Evolutionary conservation across 2,113 vertebrate genomes (phyloP), one percentile per base, ranked within the genome.

Genomic region (Phrynocephalus versicolor): DNA sequence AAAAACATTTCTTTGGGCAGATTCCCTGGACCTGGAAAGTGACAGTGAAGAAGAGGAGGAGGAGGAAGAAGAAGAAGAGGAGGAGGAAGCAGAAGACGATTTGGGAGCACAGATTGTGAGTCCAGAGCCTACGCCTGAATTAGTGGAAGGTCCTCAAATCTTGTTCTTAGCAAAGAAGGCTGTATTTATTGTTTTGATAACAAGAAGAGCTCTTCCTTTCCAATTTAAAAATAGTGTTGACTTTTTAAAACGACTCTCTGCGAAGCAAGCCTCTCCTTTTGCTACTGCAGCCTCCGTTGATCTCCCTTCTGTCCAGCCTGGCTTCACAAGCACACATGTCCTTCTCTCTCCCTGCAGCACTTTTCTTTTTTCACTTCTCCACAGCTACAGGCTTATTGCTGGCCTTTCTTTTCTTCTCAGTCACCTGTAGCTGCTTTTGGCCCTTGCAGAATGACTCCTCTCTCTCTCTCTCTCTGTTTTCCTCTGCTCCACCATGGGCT

Each of bases 91-190:
- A n/a, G n/a, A n/a, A n/a, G 7, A n/a, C 39, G 81, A 82, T 23
- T 9, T 79, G 83, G 10, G 81, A 91, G 33, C n/a, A 94, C 81
- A 84, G 1, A 3, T 35, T 16, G 96, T 96, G 79, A 93, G 81
- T 75, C 18, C 41, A 51, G 72, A 27, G 64, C 10, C 6, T 82
- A 60, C 57, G 64, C 6, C 16, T 33, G 19, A 55, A 58, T 75
- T 6, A 64, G 74, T 37, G 57, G 6, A 76, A 30, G 10, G 2
- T 23, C 67, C 55, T 78, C 0, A 13, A 16, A 21, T 12, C 1
- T 39, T 6, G n/a, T 23, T 57, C 27, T 41, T n/a, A 27, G 25
- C 25, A 30, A 84, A 35, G 21, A 37, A n/a, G 25, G 35, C 25
- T 33, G 25, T 16, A 57, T 30, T 70, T 67, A 57, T 33, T 37